Percentiles rank a stretch among this genome's conserved stretches.
phyloP scores from a whole-genome alignment of 1,140 invertebrate species.

The Teleopsis dalmanni region DNA sequence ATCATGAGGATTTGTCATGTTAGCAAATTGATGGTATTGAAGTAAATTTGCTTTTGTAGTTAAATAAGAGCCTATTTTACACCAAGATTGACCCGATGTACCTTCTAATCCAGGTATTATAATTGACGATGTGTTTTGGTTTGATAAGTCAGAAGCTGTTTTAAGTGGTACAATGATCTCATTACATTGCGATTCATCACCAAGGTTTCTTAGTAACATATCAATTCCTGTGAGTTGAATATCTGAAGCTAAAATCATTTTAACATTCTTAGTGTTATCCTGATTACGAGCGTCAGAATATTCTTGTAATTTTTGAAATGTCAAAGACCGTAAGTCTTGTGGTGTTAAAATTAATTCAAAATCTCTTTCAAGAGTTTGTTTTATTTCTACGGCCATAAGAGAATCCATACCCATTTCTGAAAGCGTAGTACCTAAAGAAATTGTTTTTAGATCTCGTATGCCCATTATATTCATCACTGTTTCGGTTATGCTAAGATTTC shows the following conservation, averaged over 20 bases:
- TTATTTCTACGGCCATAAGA: slow-evolving; percentile 83
- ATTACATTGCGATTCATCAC: slow-evolving; percentile 46
- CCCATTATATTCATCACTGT: slow-evolving; percentile 59
- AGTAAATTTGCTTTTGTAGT: slow-evolving; percentile 22
- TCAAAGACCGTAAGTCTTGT: slow-evolving; percentile 64
- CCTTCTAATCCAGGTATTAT: slow-evolving; percentile 79
- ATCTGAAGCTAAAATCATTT: slow-evolving; percentile 30
- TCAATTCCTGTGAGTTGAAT: slow-evolving; percentile 45
- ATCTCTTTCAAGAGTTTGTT: slow-evolving; percentile 75
- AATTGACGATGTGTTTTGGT: slow-evolving; percentile 47
- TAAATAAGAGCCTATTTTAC: slow-evolving; percentile 23
- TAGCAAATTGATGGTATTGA: slow-evolving; percentile 25
- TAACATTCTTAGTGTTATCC: slow-evolving; percentile 43
- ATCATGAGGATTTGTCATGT: slow-evolving; percentile 24
- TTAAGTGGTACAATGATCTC: slow-evolving; percentile 27
- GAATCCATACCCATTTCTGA: slow-evolving; percentile 86
- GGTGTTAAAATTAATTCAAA: slow-evolving; percentile 71
- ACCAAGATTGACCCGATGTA: slow-evolving; percentile 46
- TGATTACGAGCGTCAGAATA: slow-evolving; percentile 50
- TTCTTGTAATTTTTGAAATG: slow-evolving; percentile 55
- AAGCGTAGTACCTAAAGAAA: slow-evolving; percentile 64
- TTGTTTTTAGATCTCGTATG: slow-evolving; percentile 49
- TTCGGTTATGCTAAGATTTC: slow-evolving; percentile 55
- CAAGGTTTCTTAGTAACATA: slow-evolving; percentile 50
- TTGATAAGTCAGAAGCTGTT: slow-evolving; percentile 36